A percentile compares a stretch with the other conserved stretches of the same genome.
Conservation (phyloP, 2,888 invertebrate species). For the Campoplex capitator region DNA sequence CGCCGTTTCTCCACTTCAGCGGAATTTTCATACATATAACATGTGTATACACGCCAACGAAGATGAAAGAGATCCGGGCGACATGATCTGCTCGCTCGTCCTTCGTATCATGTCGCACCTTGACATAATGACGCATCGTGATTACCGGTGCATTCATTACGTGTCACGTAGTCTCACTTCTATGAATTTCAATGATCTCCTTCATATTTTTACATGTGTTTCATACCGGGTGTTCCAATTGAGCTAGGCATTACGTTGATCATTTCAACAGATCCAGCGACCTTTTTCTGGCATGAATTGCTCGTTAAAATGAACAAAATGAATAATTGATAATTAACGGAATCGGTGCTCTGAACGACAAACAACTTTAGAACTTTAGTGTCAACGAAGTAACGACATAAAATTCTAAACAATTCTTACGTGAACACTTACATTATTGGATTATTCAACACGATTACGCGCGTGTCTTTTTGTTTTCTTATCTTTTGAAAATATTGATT, state of each 20-base stretch:
- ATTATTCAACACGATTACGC: background rate
- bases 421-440: background rate
- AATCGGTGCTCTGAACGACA: background rate
- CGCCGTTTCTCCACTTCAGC: conserved; percentile 53
- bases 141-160: conserved; percentile 74
- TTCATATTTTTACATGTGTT: conserved; percentile 32
- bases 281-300: background rate
- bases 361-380: background rate
- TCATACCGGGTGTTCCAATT: background rate
- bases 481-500: background rate
- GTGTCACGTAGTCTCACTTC: conserved; percentile 69
- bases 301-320: background rate
- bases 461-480: background rate
- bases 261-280: background rate
- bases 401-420: background rate
- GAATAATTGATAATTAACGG: background rate
- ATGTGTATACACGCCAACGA: conserved; percentile 3
- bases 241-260: conserved; percentile 1
- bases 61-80: conserved; percentile 55
- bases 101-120: conserved; percentile 42
- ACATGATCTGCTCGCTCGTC: conserved; percentile 22
- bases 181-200: conserved; percentile 47
- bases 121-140: conserved; percentile 72
- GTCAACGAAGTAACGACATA: background rate
- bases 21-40: conserved; percentile 48